These are phyloP conservation scores for Listronotus bonariensis DNA, from an alignment of 1,140 invertebrate genomes.

Conservation along the genomic window DNA sequence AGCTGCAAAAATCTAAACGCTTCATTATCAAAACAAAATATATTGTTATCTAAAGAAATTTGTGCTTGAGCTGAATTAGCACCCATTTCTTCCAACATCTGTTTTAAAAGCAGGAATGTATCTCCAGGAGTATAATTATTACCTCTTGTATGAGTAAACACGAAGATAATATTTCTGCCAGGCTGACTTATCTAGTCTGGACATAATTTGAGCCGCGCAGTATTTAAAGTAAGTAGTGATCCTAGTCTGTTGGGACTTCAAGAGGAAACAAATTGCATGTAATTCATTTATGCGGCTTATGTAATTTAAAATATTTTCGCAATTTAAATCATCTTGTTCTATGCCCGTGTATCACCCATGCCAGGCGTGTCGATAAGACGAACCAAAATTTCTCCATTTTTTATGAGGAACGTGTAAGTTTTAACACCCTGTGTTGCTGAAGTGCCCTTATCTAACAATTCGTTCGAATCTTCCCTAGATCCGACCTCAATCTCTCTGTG, in stretches of 20 bases:
- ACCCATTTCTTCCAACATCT: constrained; percentile 35
- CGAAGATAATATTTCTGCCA: constrained; percentile 48
- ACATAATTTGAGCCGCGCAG: constrained; percentile 48
- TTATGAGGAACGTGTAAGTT: constrained; percentile 48
- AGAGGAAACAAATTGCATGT: constrained; percentile 49
- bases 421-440: constrained; percentile 49
- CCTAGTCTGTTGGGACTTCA: constrained; percentile 44
- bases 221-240: constrained; percentile 45
- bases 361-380: constrained; percentile 50
- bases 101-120: constrained; percentile 38
- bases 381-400: constrained; percentile 34
- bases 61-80: constrained; percentile 36
- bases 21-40: constrained; percentile 52
- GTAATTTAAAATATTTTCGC: constrained; percentile 48
- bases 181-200: constrained; percentile 47
- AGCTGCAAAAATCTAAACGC: constrained; percentile 46
- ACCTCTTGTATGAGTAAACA: constrained; percentile 48
- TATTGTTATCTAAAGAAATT: constrained; percentile 42
- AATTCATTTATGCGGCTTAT: constrained; percentile 43
- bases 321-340: constrained; percentile 47
- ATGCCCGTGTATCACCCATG: constrained; percentile 47
- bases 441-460: constrained; percentile 39
- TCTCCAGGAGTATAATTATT: constrained; percentile 46
- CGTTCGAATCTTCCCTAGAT: constrained; percentile 42
- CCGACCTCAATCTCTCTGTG: constrained; percentile 28